These are phyloP conservation scores for Strigamia maritima DNA, from an alignment of 2,888 invertebrate genomes.

Conservation along the genomic window DNA sequence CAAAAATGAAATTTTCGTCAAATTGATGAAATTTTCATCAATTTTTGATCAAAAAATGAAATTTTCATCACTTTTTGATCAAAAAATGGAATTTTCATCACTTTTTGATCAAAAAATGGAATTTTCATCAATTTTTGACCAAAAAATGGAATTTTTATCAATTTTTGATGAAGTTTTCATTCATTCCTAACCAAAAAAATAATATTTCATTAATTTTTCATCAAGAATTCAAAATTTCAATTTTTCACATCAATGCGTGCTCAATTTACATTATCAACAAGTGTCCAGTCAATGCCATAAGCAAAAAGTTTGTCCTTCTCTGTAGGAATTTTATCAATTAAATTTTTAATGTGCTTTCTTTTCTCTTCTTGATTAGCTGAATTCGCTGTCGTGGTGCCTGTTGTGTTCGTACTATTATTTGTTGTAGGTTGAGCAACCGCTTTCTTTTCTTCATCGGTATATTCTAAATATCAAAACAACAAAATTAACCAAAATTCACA, in stretches of 20 bases:
- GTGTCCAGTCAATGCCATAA: constrained; percentile 87
- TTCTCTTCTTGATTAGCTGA: constrained; percentile 75
- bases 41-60: too few relatives aligned
- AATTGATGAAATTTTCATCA: too few relatives aligned
- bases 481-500: neutral
- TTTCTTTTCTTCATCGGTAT: constrained; percentile 60
- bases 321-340: constrained; percentile 98
- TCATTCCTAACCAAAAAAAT: constrained; percentile 36
- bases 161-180: too few relatives aligned
- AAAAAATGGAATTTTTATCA: too few relatives aligned
- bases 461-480: constrained; percentile 55
- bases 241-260: too few relatives aligned
- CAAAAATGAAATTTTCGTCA: too few relatives aligned
- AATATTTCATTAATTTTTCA: neutral
- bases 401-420: neutral
- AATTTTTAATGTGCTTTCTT: constrained; percentile 88
- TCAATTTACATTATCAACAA: constrained; percentile 65
- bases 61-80: too few relatives aligned
- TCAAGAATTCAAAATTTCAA: neutral
- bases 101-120: too few relatives aligned
- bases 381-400: neutral
- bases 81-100: too few relatives aligned
- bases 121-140: too few relatives aligned
- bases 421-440: constrained; percentile 53
- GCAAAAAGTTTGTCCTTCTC: constrained; percentile 94